These are phyloP conservation scores for Anhinga anhinga DNA, from an alignment of 2,113 vertebrate genomes.

Conservation along the genomic window DNA sequence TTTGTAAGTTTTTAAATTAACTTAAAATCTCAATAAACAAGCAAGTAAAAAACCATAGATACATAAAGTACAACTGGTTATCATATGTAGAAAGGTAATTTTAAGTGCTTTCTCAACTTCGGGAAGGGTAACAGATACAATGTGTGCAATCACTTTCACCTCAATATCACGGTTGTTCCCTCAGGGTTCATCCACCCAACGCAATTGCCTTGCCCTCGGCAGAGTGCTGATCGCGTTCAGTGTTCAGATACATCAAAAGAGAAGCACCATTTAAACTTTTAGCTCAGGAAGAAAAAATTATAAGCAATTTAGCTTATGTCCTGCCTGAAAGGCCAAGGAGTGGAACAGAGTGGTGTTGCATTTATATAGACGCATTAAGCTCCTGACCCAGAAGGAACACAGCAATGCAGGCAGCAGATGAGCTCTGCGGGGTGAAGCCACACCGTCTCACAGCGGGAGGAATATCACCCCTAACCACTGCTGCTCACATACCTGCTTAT, in stretches of 20 bases:
- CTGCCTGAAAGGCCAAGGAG: conserved; percentile 19
- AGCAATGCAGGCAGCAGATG: not conserved
- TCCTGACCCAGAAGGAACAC: not conserved
- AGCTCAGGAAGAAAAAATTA: not conserved
- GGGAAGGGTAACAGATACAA: not conserved
- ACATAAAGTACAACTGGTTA: not conserved
- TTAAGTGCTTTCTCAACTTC: not conserved
- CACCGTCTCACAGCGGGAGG: conserved; percentile 13
- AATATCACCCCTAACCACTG: conserved; percentile 32
- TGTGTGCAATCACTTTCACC: not conserved
- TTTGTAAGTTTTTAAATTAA: not conserved
- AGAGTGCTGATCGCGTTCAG: not conserved
- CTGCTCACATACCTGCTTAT: conserved; percentile 55
- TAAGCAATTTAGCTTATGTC: not conserved
- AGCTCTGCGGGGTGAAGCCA: not conserved
- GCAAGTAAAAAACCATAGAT: not conserved
- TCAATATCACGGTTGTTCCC: not conserved
- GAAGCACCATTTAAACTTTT: conserved; percentile 19
- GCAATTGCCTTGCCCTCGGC: not conserved
- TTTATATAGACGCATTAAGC: conserved; percentile 11
- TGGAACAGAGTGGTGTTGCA: not conserved
- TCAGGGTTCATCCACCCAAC: not conserved
- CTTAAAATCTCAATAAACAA: not conserved
- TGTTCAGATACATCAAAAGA: not conserved
- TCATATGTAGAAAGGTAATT: not conserved